Evolutionary conservation across 2,888 invertebrate species (phyloP).

Genomic region (Theretra japonica): DNA sequence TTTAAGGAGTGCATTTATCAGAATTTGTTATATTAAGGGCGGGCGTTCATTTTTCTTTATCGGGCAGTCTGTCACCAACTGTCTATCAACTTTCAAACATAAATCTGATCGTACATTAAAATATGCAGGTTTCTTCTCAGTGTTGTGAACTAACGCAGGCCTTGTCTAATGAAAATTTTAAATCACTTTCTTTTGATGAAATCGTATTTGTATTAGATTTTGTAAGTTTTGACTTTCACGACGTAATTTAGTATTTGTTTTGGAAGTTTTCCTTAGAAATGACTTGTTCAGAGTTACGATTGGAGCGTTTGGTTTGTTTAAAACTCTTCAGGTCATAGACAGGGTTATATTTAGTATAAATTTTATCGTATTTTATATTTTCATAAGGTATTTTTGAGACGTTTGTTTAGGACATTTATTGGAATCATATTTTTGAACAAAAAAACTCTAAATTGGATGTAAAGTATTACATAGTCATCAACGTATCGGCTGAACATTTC

Average conservation of each 20-base stretch:
- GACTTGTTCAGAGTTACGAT: constrained; percentile 81
- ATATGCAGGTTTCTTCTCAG: constrained; percentile 64
- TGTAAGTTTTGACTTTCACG: constrained; percentile 30
- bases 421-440: constrained; percentile 83
- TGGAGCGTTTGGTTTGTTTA: constrained; percentile 68
- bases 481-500: constrained; percentile 64
- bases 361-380: constrained; percentile 85
- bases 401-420: constrained; percentile 82
- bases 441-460: constrained; percentile 75
- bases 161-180: constrained; percentile 62
- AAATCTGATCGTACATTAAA: constrained; percentile 44
- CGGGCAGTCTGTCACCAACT: neutral
- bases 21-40: constrained; percentile 6
- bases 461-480: constrained; percentile 70
- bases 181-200: constrained; percentile 32
- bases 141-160: constrained; percentile 73
- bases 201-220: constrained; percentile 33
- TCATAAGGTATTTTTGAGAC: constrained; percentile 84
- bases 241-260: constrained; percentile 39
- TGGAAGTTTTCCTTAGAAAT: constrained; percentile 60
- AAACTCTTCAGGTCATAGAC: constrained; percentile 85
- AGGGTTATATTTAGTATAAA: constrained; percentile 85
- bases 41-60: constrained; percentile 23
- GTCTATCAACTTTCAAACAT: constrained; percentile 31
- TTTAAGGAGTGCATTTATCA: constrained; percentile 19